Evolutionary conservation across 2,113 vertebrate genomes (phyloP), one percentile per base, ranked within the genome.

Genomic region (Raja brachyura): DNA sequence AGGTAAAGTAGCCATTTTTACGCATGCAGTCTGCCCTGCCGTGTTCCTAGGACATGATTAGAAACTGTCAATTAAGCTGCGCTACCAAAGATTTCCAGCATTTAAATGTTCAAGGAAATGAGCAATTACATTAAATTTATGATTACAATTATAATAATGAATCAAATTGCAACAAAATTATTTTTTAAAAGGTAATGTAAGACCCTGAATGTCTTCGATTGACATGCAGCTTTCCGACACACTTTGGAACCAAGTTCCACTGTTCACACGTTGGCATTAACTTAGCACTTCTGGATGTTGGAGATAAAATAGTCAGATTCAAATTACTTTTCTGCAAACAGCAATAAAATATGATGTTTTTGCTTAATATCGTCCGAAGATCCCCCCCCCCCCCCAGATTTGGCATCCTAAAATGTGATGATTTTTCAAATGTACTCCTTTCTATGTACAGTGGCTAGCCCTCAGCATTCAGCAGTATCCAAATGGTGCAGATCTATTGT

Each of bases 41-140:
- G 25, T 33, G 33, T 92, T 92, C 20, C 18, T 54, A 54, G 66
- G 66, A 48, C 39, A 73, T 92, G 22, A 68, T 73, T 74, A 73
- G 33, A 14, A 92, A 54, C 90, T 73, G 39, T 74, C 39, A 73
- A 92, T 92, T 74, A 92, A 54, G 11, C 39, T 28, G 16, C 73
- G 66, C 7, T 48, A 73, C 70, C 33, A 48, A 54, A 48, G 10
- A 92, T 73, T 92, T 74, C 66, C 90, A 73, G 16, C 39, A 92
- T 90, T 70, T 74, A 92, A 6, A 25, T 92, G 22, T 92, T 92
- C 39, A 92, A 74, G 20, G 90, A 92, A 92, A 48, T 74, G 59
- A 90, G n/a, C 86, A 68, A 33, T 61, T 68, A 68, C 68, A 92
- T 73, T 92, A 73, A 90, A 90, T 90, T 90, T 68, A 92, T 92